Conservation (phyloP, 2,113 vertebrate species). For the Choloepus hoffmanni region DNA sequence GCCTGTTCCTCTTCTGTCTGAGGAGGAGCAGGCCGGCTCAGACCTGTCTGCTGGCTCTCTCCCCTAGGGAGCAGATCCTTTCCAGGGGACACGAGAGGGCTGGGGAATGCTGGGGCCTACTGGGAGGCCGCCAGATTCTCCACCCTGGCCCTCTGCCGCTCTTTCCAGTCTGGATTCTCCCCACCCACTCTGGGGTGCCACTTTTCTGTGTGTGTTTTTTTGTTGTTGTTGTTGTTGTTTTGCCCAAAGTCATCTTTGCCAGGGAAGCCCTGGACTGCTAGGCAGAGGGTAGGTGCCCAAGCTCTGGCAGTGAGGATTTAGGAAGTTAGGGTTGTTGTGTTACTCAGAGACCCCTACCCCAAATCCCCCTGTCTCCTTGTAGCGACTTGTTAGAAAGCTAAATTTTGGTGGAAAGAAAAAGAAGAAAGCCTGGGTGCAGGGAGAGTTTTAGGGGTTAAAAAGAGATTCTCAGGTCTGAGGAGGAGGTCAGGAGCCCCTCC, state of each 20-base stretch:
- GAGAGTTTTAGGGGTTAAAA: neutral
- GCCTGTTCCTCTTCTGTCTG: constrained; percentile 41
- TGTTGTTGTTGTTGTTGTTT: neutral
- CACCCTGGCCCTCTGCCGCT: constrained; percentile 27
- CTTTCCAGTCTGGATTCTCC: constrained; percentile 56
- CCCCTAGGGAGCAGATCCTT: constrained; percentile 54
- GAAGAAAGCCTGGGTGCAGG: neutral
- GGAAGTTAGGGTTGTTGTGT: rapidly evolving
- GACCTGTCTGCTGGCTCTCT: constrained; percentile 78
- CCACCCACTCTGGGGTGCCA: constrained; percentile 56
- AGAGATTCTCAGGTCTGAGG: neutral
- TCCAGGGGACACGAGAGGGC: constrained; percentile 68
- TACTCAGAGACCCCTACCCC: neutral
- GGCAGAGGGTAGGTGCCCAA: neutral
- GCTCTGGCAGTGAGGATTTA: neutral
- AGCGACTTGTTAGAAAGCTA: neutral
- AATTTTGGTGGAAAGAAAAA: neutral
- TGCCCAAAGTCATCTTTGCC: constrained; percentile 22
- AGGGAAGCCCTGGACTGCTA: neutral
- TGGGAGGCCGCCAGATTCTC: constrained; percentile 38
- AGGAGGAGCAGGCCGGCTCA: constrained; percentile 74
- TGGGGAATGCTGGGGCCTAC: constrained; percentile 63
- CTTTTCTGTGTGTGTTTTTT: neutral
- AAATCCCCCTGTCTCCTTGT: neutral
- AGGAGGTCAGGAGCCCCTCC: neutral